Evolutionary conservation across 2,113 vertebrate genomes (phyloP), one percentile per base, ranked within the genome.

Genomic region (Sebastes schlegelii): DNA sequence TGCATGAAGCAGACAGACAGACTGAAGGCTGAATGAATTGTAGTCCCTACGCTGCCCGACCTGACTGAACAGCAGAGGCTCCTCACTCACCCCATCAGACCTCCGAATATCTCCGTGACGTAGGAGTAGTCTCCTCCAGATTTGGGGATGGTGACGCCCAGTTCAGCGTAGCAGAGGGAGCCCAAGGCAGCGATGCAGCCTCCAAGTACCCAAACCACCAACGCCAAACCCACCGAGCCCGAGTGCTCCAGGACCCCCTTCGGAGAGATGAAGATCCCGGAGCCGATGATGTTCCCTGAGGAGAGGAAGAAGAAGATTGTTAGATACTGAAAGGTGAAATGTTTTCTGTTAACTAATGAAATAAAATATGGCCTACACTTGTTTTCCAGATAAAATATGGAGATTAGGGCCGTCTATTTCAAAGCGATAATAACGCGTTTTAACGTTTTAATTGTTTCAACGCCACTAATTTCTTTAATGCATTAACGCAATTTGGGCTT

Each of bases 221-320:
- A 91, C 0, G 98, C 98, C 40, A 99, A 89, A 0, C 98, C 98
- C 90, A 99, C 98, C 0, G 98, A 99, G 67, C 98, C 98, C 0
- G 97, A 96, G 81, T 99, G 97, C 92, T 99, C 98, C 87, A 99
- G 72, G 6, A 99, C 98, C 0, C 98, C 98, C 84, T 99, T 99
- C 0, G 98, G 98, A 0, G 98, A 99, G 89, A 99, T 99, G 94
- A 99, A 99, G 93, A 99, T 99, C 81, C 98, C 98, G 0, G 98
- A 99, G 60, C 98, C 98, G 40, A 99, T 99, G 91, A 99, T 99
- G 89, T 99, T 99, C 17, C 98, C 98, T 99, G 93, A 49, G 42
- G 74, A 65, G 82, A 71, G 16, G 3, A 54, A 13, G n/a, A n/a
- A 11, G 49, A 45, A 8, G 17, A 8, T 34, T 14, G 0, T 8